A percentile compares a stretch with the other conserved stretches of the same genome.
phyloP scores from a whole-genome alignment of 1,140 invertebrate species.

The Formica selysi region DNA sequence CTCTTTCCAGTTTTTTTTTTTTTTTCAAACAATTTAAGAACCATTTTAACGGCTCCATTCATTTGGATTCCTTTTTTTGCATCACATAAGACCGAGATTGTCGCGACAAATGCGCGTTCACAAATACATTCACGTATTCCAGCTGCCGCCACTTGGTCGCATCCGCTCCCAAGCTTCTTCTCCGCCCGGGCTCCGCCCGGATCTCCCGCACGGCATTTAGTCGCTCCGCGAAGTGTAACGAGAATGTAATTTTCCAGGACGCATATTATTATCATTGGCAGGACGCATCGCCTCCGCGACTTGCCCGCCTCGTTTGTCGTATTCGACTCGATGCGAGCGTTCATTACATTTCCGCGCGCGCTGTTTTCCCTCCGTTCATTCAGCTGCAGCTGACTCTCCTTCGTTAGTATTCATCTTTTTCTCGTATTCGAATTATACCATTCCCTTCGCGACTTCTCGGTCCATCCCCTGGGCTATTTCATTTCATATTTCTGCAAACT shows the following conservation, averaged over 20 bases:
- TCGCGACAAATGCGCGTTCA: slow-evolving; percentile 49
- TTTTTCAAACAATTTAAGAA: neutral
- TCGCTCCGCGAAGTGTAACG: slow-evolving; percentile 63
- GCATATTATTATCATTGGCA: slow-evolving; percentile 69
- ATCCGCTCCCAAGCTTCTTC: slow-evolving; percentile 35
- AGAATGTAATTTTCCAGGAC: slow-evolving; percentile 75
- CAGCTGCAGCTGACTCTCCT: slow-evolving; percentile 34
- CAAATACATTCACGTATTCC: slow-evolving; percentile 60
- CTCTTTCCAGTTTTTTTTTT: neutral
- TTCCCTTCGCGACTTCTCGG: slow-evolving; percentile 12
- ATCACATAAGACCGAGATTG: slow-evolving; percentile 41
- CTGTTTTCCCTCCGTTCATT: slow-evolving; percentile 58
- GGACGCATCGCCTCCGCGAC: slow-evolving; percentile 34
- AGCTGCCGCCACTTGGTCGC: slow-evolving; percentile 57
- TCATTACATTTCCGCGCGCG: slow-evolving; percentile 45
- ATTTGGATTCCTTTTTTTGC: slow-evolving; percentile 35
- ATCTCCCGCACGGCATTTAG: slow-evolving; percentile 45
- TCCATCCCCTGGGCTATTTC: neutral
- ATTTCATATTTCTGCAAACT: slow-evolving; percentile 36
- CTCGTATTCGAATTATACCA: neutral
- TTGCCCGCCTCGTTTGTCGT: slow-evolving; percentile 38
- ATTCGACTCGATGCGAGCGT: slow-evolving; percentile 34
- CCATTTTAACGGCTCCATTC: neutral
- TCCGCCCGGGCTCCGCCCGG: neutral
- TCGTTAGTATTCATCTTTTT: slow-evolving; percentile 60